Evolutionary conservation across 2,888 invertebrate genomes (phyloP), one percentile per base, ranked within the genome.

Genomic region (Drosophila macrothrix): DNA sequence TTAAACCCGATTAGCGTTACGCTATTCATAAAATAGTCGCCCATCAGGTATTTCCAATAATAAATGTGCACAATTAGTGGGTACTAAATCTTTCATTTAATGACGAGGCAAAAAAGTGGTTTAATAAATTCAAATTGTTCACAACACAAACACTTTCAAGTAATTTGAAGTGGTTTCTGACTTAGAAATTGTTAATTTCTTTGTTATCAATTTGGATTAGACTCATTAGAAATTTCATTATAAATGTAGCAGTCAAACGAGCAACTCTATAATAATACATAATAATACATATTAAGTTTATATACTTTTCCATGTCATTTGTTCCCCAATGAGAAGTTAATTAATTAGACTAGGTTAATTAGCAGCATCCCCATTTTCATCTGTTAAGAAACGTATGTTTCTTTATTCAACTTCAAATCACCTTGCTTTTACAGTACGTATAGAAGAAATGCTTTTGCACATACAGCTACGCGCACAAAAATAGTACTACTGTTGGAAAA

Each of bases 131-230:
- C 19, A 41, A 29, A 50, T 64, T 61, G 53, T 39, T 35, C 16
- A 22, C 10, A 33, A 53, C 22, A 22, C 10, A 33, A 41, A 53
- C 56, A 22, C 5, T 19, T 73, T 54, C 6, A 16, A 41, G n/a
- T 12, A 22, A 41, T n/a, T 5, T 41, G 41, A 41, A 41, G 12
- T 43, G 12, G 1, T 5, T 0, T 41, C 28, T 56, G 54, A 62
- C 55, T 59, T 28, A 6, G 28, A 53, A 28, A 62, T 66, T 71
- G 67, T 55, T 69, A 22, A 77, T 75, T 60, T 59, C 28, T 59
- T 70, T 52, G 55, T 67, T 73, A 70, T 66, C 58, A 53, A 35
- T 64, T 63, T 80, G 53, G 74, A 80, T 82, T 81, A 72, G 50
- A 74, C 25, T 33, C 22, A 58, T 61, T n/a, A n/a, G 39, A 73